Base-by-base conservation (phyloP, 2,797 vertebrate species). In the Thaleichthys pacificus region DNA sequence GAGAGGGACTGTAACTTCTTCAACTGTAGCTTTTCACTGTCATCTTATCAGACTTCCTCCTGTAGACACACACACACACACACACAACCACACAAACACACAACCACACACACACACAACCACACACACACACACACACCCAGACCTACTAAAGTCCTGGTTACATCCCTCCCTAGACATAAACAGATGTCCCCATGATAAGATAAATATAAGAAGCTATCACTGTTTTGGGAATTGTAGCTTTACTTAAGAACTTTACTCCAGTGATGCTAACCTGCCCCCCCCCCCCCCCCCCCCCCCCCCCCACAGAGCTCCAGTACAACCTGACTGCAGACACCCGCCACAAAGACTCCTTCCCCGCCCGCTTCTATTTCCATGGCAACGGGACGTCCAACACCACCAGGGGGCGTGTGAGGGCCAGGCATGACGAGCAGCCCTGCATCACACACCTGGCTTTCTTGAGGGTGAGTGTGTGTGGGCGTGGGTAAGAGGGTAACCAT, bases 361-460 rank as follows among this genome's bases (percentile, higher is more conserved):
- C 94, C 65, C 95, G 97, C 58, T 98, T 99, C 88, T 95, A 96
- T 87, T 98, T 99, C 89, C 90, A 87, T n/a, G 92, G 92, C 32
- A 96, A 98, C 61, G 94, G 94, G 56, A 96, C 95, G 1, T 93
- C 92, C 6, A 97, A 97, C 49, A 85, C 87, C 73, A 93, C 91
- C 4, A 91, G 86, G 12, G 92, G 95, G 66, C 92, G 61, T 26
- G 82, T 95, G 30, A 86, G 80, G 70, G 90, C 93, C 57, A 86
- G 79, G 5, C 93, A 80, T 4, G 86, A 79, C 26, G 80, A 68
- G 9, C 66, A 74, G 74, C 88, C 82, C 38, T 99, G 97, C 80
- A 86, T 73, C 58, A 88, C 83, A 14, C 95, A 98, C 72, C 82
- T 84, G 76, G 95, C 94, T 17, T 94, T 95, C 81, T 94, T 97